phyloP scores from a whole-genome alignment of 2,797 vertebrate species.

The Lates japonicus region DNA sequence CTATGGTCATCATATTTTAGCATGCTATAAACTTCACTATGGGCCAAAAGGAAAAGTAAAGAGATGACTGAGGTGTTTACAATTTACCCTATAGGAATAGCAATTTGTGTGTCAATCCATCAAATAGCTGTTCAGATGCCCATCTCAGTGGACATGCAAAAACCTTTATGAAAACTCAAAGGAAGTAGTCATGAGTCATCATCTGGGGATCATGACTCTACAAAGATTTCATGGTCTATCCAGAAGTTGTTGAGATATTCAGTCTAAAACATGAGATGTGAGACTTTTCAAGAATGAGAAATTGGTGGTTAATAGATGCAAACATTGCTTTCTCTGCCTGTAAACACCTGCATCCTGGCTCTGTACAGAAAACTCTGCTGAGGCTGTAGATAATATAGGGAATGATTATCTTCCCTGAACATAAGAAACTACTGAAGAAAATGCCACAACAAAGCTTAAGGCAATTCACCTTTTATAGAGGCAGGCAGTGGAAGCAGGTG shows the following conservation, averaged over 20 bases:
- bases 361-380: neutral
- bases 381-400: neutral
- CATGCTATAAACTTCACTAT: neutral
- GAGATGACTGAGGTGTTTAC: neutral
- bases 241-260: neutral
- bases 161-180: neutral
- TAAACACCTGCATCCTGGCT: neutral
- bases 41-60: neutral
- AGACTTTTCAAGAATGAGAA: no score
- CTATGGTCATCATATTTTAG: neutral
- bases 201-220: neutral
- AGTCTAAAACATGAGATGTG: neutral
- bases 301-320: no score
- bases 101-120: no score
- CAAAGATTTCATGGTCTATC: neutral
- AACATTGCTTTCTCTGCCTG: no score
- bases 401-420: neutral
- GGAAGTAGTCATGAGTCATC: neutral
- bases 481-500: neutral
- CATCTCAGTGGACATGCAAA: neutral
- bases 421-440: neutral
- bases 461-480: slow-evolving; percentile 5
- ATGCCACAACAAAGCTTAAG: slow-evolving; percentile 3
- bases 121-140: neutral
- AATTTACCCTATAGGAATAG: neutral